Percentiles rank a stretch among this genome's conserved stretches.
These are phyloP conservation scores for Oxycera nigricornis DNA, from an alignment of 2,888 invertebrate genomes.

Conservation along the genomic window DNA sequence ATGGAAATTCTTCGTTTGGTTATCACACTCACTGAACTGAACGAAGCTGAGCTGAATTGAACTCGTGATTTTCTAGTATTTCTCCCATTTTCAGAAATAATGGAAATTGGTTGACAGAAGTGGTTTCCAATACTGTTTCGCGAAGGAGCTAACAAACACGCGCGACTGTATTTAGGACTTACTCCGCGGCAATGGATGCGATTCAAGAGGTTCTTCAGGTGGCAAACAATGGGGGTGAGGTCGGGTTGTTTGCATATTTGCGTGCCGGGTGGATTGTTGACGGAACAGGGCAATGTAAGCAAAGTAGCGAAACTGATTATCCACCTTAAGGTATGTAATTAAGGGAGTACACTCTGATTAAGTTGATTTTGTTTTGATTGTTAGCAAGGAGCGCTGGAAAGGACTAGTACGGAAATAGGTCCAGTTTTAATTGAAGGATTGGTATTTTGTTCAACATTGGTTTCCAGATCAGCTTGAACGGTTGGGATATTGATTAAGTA, in stretches of 20 bases:
- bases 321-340: background rate
- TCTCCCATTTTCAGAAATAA: constrained; percentile 20
- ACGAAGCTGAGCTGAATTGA: too few relatives aligned
- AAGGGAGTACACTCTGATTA: background rate
- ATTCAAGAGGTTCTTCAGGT: background rate
- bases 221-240: background rate
- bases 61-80: constrained; percentile 29
- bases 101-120: constrained; percentile 35
- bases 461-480: too few relatives aligned
- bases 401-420: too few relatives aligned
- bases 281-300: background rate
- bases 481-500: too few relatives aligned
- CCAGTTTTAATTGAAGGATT: too few relatives aligned
- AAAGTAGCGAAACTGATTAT: constrained; percentile 21
- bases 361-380: background rate
- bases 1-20: constrained; percentile 42
- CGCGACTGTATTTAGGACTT: background rate
- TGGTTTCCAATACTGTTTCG: constrained; percentile 17
- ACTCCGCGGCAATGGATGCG: background rate
- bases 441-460: too few relatives aligned
- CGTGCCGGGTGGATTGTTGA: too few relatives aligned
- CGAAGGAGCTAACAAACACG: background rate
- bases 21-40: constrained; percentile 32
- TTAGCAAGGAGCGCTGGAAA: background rate
- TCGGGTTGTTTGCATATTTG: too few relatives aligned